Evolutionary conservation across 2,888 invertebrate genomes (phyloP), one percentile per base, ranked within the genome.

Genomic region (Blera fallax): DNA sequence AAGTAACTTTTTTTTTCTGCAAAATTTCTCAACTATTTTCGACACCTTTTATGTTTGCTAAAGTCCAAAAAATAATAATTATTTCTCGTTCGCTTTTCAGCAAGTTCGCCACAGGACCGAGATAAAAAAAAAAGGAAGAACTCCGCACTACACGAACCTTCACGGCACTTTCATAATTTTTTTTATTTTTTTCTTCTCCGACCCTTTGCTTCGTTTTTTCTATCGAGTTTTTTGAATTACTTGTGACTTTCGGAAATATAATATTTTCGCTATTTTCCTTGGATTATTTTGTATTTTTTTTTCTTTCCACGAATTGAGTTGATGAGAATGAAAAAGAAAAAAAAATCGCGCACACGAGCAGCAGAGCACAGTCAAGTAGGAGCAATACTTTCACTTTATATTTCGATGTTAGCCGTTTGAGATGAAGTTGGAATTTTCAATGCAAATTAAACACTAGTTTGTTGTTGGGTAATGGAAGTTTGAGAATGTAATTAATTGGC

Each of bases 351-450:
- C 77, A 78, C 78, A 80, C 79, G 67, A 77, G 72, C 76, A 85
- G 76, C 67, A 67, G 69, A 58, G 70, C 43, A 80, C 50, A 83
- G 69, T 83, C 77, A 76, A 80, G 67, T 62, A 65, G 80, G 65
- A 79, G 81, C 80, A 85, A 81, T 85, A 85, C 85, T 85, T 85
- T 85, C 85, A 85, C 85, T 85, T 81, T 81, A 81, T 72, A 67
- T 85, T 85, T 85, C 77, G 76, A 70, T 70, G 76, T 52, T 65
- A 76, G 65, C 72, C 77, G 76, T 77, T 81, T 72, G 52, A 72
- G 58, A 72, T 72, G 45, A 52, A 67, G 64, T 81, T 48, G 72
- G 76, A 81, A 85, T 77, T 85, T 48, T 77, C n/a, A 85, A 81
- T 81, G 70, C 67, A 81, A 81, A 85, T 81, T 81, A 81, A 77